Evolutionary conservation across 2,888 invertebrate species (phyloP), one percentile per base, ranked within the genome.

Genomic region (Acanthosepion esculentum): DNA sequence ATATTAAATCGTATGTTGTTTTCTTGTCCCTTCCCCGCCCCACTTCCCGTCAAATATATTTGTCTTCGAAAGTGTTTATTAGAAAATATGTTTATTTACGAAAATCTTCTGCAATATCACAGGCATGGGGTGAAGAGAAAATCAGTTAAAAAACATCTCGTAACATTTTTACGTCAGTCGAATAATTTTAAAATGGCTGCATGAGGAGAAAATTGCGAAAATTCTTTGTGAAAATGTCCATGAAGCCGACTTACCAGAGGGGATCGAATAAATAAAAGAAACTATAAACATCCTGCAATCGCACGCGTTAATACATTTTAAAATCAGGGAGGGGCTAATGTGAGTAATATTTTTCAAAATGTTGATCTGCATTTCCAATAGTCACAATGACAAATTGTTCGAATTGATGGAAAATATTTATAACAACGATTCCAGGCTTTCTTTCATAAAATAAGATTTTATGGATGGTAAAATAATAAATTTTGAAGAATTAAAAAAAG

Each of bases 151-250:
- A 55, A 59, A 23, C 20, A 5, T 4, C 6, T 23, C 5, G 20
- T 59, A 59, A 0, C 6, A 59, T 59, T 59, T 59, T 23, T 59
- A 23, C 23, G 59, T 59, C 33, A 33, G 78, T 3, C 18, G 78
- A 78, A 78, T 33, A 91, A 91, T 94, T 91, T 53, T 20, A 78
- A 94, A 95, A 15, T 53, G 94, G n/a, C 91, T 94, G 48, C 94
- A 94, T n/a, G 94, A 94, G 23, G 93, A 95, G 94, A 92, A 95
- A 78, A 50, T 91, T 91, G 48, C 7, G 29, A 29, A 48, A n/a
- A n/a, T 78, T 78, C 78, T n/a, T 78, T 78, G 78, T n/a, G n/a
- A 78, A 78, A n/a, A 78, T 15, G n/a, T 78, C n/a, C 78, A 78
- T 33, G n/a, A 78, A 78, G n/a, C 5, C 10, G n/a, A n/a, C 33